Evolutionary conservation across 1,140 invertebrate species (phyloP), one percentile per base, ranked within the genome.

Genomic region (Brachionus angularis): DNA sequence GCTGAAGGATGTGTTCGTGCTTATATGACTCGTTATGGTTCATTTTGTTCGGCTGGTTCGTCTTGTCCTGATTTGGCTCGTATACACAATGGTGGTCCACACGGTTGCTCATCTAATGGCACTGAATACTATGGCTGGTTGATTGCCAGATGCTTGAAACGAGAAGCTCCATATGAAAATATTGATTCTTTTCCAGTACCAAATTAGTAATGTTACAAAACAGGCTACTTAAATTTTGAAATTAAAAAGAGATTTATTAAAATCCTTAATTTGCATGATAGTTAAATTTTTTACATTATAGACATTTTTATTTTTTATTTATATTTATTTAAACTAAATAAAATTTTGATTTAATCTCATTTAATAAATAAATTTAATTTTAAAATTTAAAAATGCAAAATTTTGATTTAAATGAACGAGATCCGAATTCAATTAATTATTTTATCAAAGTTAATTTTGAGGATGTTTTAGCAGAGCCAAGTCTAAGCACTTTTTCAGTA

Each of bases 71-170:
- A 73, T 33, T 72, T 71, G 46, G 74, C 67, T 21, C 46, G 70
- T 5, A 72, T 74, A 10, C 74, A 74, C 58, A 73, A 74, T 42
- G 74, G 74, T 16, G 74, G 74, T 14, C 74, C 74, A 12, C 50
- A 69, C 18, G 74, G 74, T 18, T 74, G 74, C 47, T 16, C 36
- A 16, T 47, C 34, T 16, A 52, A 50, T 31, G 27, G 33, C 16
- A 73, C 62, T 31, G 67, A 71, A 53, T 52, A 71, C 44, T 71
- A 71, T 18, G 67, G 67, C 21, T 50, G 49, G 46, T 16, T 52
- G 7, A 55, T 71, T 36, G 46, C 50, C 1, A 33, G 67, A 55
- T 71, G 67, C 16, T 27, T 67, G 1, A 67, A 34, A 49, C 42
- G 62, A 29, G 39, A 67, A n/a, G 42, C 62, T 14, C 62, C 62